A percentile compares a stretch with the other conserved stretches of the same genome.
Evolutionary conservation across 2,113 vertebrate species (phyloP).

Genomic region (Alexandromys fortis): DNA sequence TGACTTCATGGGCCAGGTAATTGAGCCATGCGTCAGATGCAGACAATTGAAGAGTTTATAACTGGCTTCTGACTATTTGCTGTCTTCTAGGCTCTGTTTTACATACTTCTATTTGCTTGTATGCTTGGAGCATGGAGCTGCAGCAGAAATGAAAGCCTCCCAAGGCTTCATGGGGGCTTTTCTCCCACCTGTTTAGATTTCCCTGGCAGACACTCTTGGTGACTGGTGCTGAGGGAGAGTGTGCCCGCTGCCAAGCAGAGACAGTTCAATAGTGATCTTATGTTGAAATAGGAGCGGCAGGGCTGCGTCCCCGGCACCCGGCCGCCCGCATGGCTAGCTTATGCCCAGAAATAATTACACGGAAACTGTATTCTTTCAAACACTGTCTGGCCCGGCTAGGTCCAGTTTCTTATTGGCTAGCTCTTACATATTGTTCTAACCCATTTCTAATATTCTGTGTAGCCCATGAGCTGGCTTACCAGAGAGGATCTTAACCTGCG

Average conservation of each 20-base stretch:
- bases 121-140: slow-evolving; percentile 8
- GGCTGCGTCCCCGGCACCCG: too few relatives aligned
- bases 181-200: slow-evolving; percentile 43
- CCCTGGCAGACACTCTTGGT: slow-evolving; percentile 37
- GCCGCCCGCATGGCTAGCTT: too few relatives aligned
- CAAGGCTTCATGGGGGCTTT: slow-evolving; percentile 40
- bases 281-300: too few relatives aligned
- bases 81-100: slow-evolving; percentile 24
- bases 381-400: too few relatives aligned
- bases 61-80: slow-evolving; percentile 55
- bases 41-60: slow-evolving; percentile 20
- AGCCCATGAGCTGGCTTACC: too few relatives aligned
- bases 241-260: neutral
- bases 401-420: too few relatives aligned
- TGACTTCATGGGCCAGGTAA: neutral
- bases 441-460: too few relatives aligned
- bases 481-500: too few relatives aligned
- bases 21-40: neutral
- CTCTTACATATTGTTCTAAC: too few relatives aligned
- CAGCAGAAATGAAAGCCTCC: slow-evolving; percentile 25
- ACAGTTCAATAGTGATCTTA: neutral
- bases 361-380: too few relatives aligned
- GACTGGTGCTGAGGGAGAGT: neutral
- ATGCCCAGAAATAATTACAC: too few relatives aligned
- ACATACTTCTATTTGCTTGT: slow-evolving; percentile 33